Conservation (phyloP, 2,888 invertebrate species). For the Ichneumon xanthorius region DNA sequence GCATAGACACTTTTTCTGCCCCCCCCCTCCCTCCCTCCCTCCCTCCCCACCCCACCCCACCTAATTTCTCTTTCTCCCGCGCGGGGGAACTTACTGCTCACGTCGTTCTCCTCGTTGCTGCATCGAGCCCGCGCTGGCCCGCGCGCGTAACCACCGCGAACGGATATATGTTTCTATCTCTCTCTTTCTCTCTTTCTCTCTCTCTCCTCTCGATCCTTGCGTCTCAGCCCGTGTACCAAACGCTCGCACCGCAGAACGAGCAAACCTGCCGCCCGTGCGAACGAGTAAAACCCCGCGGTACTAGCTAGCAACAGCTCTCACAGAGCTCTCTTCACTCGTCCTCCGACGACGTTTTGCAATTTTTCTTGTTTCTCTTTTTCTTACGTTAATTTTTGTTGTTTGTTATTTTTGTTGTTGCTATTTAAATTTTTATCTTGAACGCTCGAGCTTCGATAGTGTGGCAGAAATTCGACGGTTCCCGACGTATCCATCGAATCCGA, state of each 20-base stretch:
- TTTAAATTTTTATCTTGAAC: slow-evolving; percentile 1
- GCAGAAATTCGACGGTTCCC: slow-evolving; percentile 12
- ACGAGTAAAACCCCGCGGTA: slow-evolving; percentile 58
- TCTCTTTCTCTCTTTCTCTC: slow-evolving; percentile 53
- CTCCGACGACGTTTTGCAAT: slow-evolving; percentile 17
- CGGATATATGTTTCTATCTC: slow-evolving; percentile 48
- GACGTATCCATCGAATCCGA: slow-evolving; percentile 2
- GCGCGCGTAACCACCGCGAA: slow-evolving; percentile 60
- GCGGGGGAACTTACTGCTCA: slow-evolving; percentile 60
- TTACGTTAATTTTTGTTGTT: slow-evolving; percentile 24
- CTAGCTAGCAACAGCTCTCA: slow-evolving; percentile 16
- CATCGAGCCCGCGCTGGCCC: slow-evolving; percentile 51
- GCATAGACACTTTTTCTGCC: slow-evolving; percentile 53
- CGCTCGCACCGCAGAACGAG: slow-evolving; percentile 73
- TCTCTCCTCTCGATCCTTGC: slow-evolving; percentile 58
- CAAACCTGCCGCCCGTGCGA: slow-evolving; percentile 66
- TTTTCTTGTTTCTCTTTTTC: slow-evolving; percentile 10
- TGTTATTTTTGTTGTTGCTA: slow-evolving; percentile 9
- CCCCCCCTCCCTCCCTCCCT: slow-evolving; percentile 53
- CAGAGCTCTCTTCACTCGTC: slow-evolving; percentile 15
- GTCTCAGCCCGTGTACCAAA: slow-evolving; percentile 71
- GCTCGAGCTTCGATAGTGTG: not conserved
- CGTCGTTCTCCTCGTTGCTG: slow-evolving; percentile 61
- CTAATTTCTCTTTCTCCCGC: slow-evolving; percentile 65
- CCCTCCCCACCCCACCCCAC: slow-evolving; percentile 67